Evolutionary conservation across 2,797 vertebrate genomes (phyloP), one percentile per base, ranked within the genome.

Genomic region (Cryptoprocta ferox): DNA sequence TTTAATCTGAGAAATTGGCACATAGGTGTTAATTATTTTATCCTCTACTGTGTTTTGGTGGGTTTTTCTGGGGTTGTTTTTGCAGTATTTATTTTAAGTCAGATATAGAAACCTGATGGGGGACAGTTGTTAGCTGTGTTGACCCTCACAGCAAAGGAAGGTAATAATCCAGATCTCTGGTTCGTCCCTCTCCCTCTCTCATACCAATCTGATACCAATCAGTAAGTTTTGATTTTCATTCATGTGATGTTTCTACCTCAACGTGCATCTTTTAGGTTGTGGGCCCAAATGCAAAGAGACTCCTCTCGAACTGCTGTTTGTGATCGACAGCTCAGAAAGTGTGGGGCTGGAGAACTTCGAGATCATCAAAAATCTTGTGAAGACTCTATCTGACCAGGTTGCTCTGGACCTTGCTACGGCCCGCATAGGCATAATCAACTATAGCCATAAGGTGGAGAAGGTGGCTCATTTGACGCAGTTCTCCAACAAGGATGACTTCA

Each of bases 251-350:
- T 96, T 96, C 87, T 93, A 2, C 87, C 61, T 97, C 42, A 18
- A 70, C 15, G 39, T 81, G 98, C 7, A 66, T 97, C 84, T 88
- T 94, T 79, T 75, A 99, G 99, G 99, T 42, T 99, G 99, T 98
- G 99, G 99, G 30, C 78, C 98, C 59, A 99, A 98, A 95, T 99
- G 99, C 98, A 98, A 97, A 92, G 98, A 98, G 92, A 98, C 96
- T 39, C 99, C 99, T 0, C 96, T 99, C 96, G 99, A 99, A 95
- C 98, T 99, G 68, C 98, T 99, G 37, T 99, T 99, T 80, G 99
- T 99, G 90, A 99, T 99, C 24, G 99, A 99, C 98, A 99, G 99
- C 97, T 99, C 99, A 28, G 99, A 99, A 98, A 99, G 99, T 0
- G 99, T 99, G 73, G 99, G 99, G 2, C 99, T 99, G 1, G 98